Evolutionary conservation across 2,113 vertebrate species (phyloP), one percentile per base, ranked within the genome.

Genomic region (Perca flavescens): DNA sequence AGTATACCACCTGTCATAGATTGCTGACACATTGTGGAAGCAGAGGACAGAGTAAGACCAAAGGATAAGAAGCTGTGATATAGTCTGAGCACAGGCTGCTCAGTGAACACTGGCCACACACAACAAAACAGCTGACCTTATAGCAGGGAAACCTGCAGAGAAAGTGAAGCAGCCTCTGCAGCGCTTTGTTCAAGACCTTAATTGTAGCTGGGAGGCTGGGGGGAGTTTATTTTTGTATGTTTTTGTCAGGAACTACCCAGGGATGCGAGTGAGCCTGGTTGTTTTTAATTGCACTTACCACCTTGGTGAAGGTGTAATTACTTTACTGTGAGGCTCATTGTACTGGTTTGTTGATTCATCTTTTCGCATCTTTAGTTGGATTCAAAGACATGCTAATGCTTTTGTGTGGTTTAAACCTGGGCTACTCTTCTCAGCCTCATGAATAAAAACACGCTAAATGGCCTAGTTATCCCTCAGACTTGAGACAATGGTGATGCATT

Each of bases 301-400:
- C 28, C 57, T 80, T 28, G 11, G 56, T 68, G 66, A 54, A 80
- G 72, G 72, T 87, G 82, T 74, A 77, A 81, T 84, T 61, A 46
- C 66, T 71, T 69, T 54, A 71, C 64, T 50, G 43, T 57, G 58
- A 53, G 60, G 31, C 67, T 84, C 76, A 75, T 81, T 80, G 79
- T 82, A 43, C 65, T 46, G 54, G 17, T 79, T 74, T 79, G 54
- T 58, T 19, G 36, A 73, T 85, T 72, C 69, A 47, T 77, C 56
- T 89, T 60, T 66, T 19, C 65, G 66, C 19, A 12, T 76, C 58
- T 50, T 43, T 43, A 43, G 49, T 53, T 66, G 54, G 11, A 83
- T 85, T 79, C 74, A 90, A 86, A 86, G 50, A 70, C n/a, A 87
- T 86, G 80, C 65, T 81, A 86, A 89, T 88, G 68, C 15, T 46